Evolutionary conservation across 2,888 invertebrate species (phyloP).

Genomic region (Phaedon cochleariae): DNA sequence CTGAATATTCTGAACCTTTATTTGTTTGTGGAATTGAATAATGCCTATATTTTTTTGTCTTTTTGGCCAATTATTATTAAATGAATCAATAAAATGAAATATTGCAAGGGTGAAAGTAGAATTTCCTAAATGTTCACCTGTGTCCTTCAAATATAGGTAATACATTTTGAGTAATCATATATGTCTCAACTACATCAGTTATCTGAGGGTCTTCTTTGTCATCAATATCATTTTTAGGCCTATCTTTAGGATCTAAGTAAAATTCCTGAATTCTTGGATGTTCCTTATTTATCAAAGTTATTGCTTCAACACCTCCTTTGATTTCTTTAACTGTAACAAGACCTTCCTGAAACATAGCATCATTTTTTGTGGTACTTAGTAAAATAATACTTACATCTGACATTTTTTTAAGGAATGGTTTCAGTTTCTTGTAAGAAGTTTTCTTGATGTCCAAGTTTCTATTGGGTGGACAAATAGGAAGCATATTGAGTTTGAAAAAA

Average conservation of each 20-base stretch:
- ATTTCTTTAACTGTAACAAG: slow-evolving; percentile 71
- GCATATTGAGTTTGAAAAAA: slow-evolving; percentile 77
- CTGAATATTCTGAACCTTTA: too few species aligned
- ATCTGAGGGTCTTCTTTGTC: slow-evolving; percentile 61
- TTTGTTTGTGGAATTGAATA: too few species aligned
- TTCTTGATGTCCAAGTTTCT: slow-evolving; percentile 84
- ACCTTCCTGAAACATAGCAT: slow-evolving; percentile 62
- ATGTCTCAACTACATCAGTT: slow-evolving; percentile 70
- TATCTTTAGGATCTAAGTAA: slow-evolving; percentile 58
- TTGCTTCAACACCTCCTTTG: slow-evolving; percentile 84
- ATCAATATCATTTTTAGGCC: slow-evolving; percentile 48
- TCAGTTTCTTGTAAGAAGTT: slow-evolving; percentile 87
- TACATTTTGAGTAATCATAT: slow-evolving; percentile 73
- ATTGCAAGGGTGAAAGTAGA: slow-evolving; percentile 16
- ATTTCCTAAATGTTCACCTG: slow-evolving; percentile 60
- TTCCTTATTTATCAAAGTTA: slow-evolving; percentile 70
- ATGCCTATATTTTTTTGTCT: too few species aligned
- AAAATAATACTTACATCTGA: slow-evolving; percentile 63
- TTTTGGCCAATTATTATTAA: too few species aligned
- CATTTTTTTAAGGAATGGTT: slow-evolving; percentile 85
- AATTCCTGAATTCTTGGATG: slow-evolving; percentile 67
- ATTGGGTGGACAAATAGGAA: slow-evolving; percentile 72
- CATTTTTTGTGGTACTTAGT: neutral
- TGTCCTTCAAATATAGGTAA: slow-evolving; percentile 69
- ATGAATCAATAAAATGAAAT: too few species aligned